These are phyloP conservation scores for Oncorhynchus tshawytscha DNA, from an alignment of 2,113 vertebrate species.

Conservation along the genomic window DNA sequence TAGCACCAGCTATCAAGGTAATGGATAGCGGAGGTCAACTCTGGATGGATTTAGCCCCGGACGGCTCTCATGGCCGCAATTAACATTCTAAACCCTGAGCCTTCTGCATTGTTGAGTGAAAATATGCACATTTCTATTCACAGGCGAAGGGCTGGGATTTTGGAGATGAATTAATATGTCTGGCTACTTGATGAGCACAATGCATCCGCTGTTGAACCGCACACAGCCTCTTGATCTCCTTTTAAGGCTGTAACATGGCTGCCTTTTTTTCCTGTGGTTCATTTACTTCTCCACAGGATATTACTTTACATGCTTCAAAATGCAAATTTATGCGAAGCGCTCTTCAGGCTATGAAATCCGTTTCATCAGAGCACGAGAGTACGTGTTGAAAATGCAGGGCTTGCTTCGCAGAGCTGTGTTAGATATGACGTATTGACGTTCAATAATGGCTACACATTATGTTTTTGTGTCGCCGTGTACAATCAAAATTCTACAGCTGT, in stretches of 20 bases:
- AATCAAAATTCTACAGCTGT: too few species aligned
- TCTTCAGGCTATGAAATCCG: neutral
- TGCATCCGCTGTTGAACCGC: neutral
- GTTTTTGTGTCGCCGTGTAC: neutral
- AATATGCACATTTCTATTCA: constrained; percentile 5
- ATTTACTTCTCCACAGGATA: neutral
- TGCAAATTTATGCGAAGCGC: neutral
- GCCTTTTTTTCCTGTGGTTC: neutral
- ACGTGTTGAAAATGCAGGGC: neutral
- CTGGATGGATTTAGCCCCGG: neutral
- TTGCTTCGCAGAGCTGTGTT: neutral
- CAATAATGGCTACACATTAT: neutral
- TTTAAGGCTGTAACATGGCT: neutral
- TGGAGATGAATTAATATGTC: neutral
- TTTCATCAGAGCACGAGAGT: neutral
- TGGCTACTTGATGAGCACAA: constrained; percentile 1
- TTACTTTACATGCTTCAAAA: neutral
- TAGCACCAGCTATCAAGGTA: constrained; percentile 36
- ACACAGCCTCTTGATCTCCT: neutral
- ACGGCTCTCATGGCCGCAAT: constrained; percentile 49
- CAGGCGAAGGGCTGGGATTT: neutral
- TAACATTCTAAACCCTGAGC: constrained; percentile 33
- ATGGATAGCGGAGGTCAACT: constrained; percentile 31
- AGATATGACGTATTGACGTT: neutral
- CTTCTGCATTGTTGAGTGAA: constrained; percentile 30